Percentiles rank a stretch among this genome's conserved stretches.
Conservation (phyloP, 64 coral and sea anemone genomes). For the Montipora sp. region DNA sequence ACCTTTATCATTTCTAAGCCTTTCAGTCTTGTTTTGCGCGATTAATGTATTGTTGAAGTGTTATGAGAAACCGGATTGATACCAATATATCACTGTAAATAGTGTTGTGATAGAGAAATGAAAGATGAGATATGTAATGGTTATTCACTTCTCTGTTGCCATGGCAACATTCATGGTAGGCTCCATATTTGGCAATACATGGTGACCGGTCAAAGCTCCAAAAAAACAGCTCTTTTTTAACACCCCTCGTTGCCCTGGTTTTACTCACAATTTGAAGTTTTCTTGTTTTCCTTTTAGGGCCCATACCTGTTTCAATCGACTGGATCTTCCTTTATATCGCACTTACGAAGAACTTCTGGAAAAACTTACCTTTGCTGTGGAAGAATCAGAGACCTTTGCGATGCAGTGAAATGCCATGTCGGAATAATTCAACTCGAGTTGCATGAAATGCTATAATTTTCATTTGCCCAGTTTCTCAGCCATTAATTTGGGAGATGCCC, state of each 20-base stretch:
- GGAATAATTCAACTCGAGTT: neutral
- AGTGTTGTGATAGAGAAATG: too few relatives aligned
- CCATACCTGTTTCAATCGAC: slow-evolving; percentile 97
- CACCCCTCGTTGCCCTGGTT: neutral
- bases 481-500: too few relatives aligned
- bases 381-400: slow-evolving; percentile 94
- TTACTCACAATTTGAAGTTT: neutral
- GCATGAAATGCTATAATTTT: too few relatives aligned
- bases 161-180: too few relatives aligned
- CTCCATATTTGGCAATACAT: too few relatives aligned
- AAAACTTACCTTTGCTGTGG: slow-evolving; percentile 98
- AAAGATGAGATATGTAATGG: neutral
- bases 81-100: too few relatives aligned
- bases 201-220: too few relatives aligned
- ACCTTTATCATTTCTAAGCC: neutral
- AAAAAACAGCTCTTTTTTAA: too few relatives aligned
- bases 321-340: slow-evolving; percentile 94
- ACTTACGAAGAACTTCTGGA: slow-evolving; percentile 96
- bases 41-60: neutral
- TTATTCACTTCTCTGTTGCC: neutral
- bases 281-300: slow-evolving; percentile 70
- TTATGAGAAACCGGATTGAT: neutral
- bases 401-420: slow-evolving; percentile 76
- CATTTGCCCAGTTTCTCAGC: too few relatives aligned
- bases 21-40: neutral